Evolutionary conservation across 2,797 vertebrate species (phyloP), one percentile per base, ranked within the genome.

Genomic region (Enteromius mattozi): DNA sequence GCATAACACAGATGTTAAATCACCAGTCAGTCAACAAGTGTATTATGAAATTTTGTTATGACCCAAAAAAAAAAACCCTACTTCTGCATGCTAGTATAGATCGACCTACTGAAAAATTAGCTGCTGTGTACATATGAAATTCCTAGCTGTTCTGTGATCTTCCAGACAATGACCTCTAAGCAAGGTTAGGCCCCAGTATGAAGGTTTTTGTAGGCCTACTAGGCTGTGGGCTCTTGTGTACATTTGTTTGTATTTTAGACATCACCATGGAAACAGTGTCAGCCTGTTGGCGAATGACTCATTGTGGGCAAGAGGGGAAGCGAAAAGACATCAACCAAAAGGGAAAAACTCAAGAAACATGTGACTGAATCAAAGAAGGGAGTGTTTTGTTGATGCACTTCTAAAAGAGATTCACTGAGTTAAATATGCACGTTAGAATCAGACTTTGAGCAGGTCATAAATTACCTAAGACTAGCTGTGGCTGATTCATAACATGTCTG

Each of bases 231-330:
- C 51, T 69, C 82, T 75, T 56, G 37, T 68, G 61, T 78, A 40
- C 27, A 83, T 87, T 75, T 89, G 86, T 88, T 87, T 89, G 65
- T 88, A 80, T 51, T 88, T 77, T 71, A 33, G 66, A 49, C 72
- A 86, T 90, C 86, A 68, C 90, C 82, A 88, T 84, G 86, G 89
- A 89, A 90, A 92, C 82, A 16, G 74, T 63, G 69, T 68, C 51
- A 68, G 87, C 65, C 51, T 63, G 65, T 86, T 84, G 85, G 78
- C 61, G 65, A 80, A 8, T 88, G 88, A 88, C 87, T 83, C 88
- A 84, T 59, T 86, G 56, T 71, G 87, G 84, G 69, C 86, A 84
- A 90, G 77, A 88, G 83, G 84, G 81, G 84, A 87, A 72, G 45
- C 30, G 71, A 75, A 80, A 78, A 83, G 79, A 86, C 72, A 66